Percentiles rank a stretch among this genome's conserved stretches.
phyloP scores from a whole-genome alignment of 2,888 invertebrate genomes.

The Hypercompe scribonia region DNA sequence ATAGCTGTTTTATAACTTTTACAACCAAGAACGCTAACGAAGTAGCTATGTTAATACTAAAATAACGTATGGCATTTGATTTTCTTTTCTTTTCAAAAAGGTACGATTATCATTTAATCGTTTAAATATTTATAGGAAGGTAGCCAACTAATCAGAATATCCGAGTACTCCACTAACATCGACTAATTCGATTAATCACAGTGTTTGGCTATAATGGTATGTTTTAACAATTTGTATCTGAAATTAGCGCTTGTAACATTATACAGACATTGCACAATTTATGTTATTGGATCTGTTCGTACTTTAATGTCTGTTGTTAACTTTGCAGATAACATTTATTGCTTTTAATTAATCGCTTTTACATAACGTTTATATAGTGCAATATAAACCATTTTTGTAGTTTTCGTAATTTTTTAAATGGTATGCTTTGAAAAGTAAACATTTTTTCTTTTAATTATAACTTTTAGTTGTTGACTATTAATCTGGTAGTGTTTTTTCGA shows the following conservation, averaged over 20 bases:
- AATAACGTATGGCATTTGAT: background rate
- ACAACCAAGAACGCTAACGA: background rate
- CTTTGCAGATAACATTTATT: conserved; percentile 5
- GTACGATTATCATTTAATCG: background rate
- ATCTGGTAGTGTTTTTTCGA: too few species aligned
- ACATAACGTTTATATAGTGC: background rate
- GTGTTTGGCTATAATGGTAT: background rate
- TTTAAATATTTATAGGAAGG: background rate
- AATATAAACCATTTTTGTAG: too few species aligned
- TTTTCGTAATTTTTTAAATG: too few species aligned
- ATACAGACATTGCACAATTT: conserved; percentile 18
- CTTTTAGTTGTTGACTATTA: too few species aligned
- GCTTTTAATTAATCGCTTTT: background rate
- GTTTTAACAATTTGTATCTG: conserved; percentile 15
- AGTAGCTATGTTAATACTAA: background rate
- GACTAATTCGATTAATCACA: conserved; percentile 1
- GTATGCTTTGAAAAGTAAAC: too few species aligned
- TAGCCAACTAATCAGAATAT: conserved; percentile 10
- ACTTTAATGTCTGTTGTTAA: conserved; percentile 2
- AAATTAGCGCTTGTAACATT: conserved; percentile 15
- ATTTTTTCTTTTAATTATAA: too few species aligned
- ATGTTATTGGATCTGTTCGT: conserved; percentile 6
- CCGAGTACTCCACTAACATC: conserved; percentile 3
- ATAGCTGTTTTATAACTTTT: too few species aligned
- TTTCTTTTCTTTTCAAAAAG: background rate